Conservation (phyloP, 2,113 vertebrate genomes). For the Solea senegalensis region DNA sequence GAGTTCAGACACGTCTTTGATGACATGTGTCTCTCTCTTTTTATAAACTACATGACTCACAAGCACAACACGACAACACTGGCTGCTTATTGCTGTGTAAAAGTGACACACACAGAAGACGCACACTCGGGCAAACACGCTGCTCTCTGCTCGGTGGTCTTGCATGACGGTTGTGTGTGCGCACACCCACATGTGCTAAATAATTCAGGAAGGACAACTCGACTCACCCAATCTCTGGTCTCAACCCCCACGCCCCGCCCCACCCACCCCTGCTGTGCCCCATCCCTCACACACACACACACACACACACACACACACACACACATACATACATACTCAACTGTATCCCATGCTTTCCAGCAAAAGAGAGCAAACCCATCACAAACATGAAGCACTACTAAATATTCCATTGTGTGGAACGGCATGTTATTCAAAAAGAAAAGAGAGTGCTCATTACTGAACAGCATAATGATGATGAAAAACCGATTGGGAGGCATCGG, state of each 20-base stretch:
- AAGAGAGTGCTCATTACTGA: conserved; percentile 67
- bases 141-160: conserved; percentile 13
- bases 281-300: conserved; percentile 22
- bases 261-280: conserved; percentile 45
- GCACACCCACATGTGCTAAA: conserved; percentile 60
- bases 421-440: conserved; percentile 59
- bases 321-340: conserved; percentile 13
- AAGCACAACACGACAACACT: background rate
- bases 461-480: conserved; percentile 67
- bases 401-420: conserved; percentile 70
- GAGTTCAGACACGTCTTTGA: conserved; percentile 3
- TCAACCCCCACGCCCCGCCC: conserved; percentile 29
- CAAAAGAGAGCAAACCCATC: conserved; percentile 46
- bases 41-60: conserved; percentile 6
- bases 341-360: conserved; percentile 37
- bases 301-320: conserved; percentile 16
- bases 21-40: background rate
- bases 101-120: background rate
- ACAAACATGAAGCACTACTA: conserved; percentile 63
- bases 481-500: conserved; percentile 60
- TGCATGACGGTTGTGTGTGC: conserved; percentile 35
- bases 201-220: conserved; percentile 75
- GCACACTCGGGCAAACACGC: background rate
- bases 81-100: background rate
- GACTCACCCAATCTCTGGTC: conserved; percentile 65